Conservation (phyloP, 2,888 invertebrate genomes). For the Hirtodrosophila duncani region DNA sequence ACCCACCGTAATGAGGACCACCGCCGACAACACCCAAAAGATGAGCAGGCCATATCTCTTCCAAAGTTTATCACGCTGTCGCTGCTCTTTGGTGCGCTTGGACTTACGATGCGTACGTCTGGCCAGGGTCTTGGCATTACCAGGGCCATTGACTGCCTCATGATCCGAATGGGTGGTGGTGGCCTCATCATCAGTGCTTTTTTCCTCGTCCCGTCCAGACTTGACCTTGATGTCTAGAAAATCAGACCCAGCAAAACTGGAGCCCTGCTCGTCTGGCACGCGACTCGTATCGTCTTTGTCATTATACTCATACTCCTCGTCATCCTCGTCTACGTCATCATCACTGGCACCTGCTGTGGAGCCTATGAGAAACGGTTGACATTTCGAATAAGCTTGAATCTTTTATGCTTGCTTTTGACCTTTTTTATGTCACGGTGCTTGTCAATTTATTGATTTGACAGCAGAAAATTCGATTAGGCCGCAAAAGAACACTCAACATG, state of each 20-base stretch:
- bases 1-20: constrained; percentile 67
- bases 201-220: constrained; percentile 30
- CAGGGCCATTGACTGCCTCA: constrained; percentile 48
- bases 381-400: constrained; percentile 24
- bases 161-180: constrained; percentile 69
- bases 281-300: constrained; percentile 32
- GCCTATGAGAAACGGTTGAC: constrained; percentile 37
- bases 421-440: constrained; percentile 19
- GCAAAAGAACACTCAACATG: too few relatives aligned
- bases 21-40: constrained; percentile 73
- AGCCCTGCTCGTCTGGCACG: constrained; percentile 22
- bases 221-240: constrained; percentile 46
- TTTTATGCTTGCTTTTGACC: neutral
- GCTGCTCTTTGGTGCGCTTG: constrained; percentile 59
- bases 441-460: constrained; percentile 36
- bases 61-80: constrained; percentile 54
- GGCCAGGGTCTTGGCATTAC: constrained; percentile 50
- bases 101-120: constrained; percentile 53
- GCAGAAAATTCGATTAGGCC: neutral
- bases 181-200: constrained; percentile 71
- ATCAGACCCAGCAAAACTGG: constrained; percentile 61
- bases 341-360: constrained; percentile 54
- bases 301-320: constrained; percentile 42
- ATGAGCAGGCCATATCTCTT: constrained; percentile 68
- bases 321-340: constrained; percentile 48